Base-by-base conservation (phyloP, 2,113 vertebrate species). In the Pyxicephalus adspersus region DNA sequence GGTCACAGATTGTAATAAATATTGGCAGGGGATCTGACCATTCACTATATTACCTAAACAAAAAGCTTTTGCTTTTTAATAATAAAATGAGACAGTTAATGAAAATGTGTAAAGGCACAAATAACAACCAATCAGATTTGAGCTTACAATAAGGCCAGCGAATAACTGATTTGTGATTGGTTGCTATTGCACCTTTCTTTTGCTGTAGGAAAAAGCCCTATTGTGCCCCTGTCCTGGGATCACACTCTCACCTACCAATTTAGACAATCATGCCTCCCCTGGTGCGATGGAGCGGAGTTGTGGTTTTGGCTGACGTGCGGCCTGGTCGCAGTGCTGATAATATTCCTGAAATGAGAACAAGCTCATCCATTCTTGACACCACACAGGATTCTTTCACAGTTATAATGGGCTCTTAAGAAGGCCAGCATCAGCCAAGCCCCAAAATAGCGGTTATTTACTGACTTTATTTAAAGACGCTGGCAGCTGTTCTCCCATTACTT, bases 381-480 rank as follows among this genome's bases (percentile, higher is more conserved):
- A 81, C 78, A 81, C 78, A 72, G 29, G 78, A 25, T 54, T 34
- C 57, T 73, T 81, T 81, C 67, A 72, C 54, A 4, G 57, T 72
- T 81, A 81, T 72, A 81, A 81, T 81, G 57, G 78, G 58, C 78
- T 73, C 78, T 81, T 81, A 81, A 81, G 73, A 64, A 71, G 67
- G 73, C 78, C 78, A 73, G 78, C 26, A 15, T 19, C 25, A 31
- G 78, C 78, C 78, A 73, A 81, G 50, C 38, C 68, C 57, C 60
- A 81, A 73, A 81, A 73, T 55, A 81, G 78, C 5, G 26, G n/a
- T n/a, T 72, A 63, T 81, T 81, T 81, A 55, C 68, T 26, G 20
- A 51, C 58, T 5, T 38, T 70, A 60, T 60, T 72, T 29, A 72
- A 23, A 26, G 57, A 26, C 60, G 45, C 58, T n/a, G 16, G n/a